These are phyloP conservation scores for Oreochromis grahami DNA, from an alignment of 2,797 vertebrate genomes.

Conservation along the genomic window DNA sequence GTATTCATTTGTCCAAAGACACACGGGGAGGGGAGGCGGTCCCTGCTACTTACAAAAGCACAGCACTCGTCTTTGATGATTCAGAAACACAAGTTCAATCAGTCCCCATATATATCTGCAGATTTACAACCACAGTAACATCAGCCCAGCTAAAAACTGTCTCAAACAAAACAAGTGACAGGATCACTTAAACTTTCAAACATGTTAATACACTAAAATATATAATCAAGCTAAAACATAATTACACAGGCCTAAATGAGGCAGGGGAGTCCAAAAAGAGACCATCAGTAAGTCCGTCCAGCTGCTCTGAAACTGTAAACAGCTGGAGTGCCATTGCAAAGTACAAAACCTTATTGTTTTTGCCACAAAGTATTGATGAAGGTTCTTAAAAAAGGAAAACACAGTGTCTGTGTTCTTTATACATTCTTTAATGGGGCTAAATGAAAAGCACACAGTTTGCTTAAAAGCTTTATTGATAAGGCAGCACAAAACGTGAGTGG, in stretches of 20 bases:
- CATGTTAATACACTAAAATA: background rate
- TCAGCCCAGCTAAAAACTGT: background rate
- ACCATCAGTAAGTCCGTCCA: background rate
- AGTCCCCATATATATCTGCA: background rate
- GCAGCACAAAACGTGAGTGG: slow-evolving; percentile 52
- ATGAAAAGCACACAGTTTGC: background rate
- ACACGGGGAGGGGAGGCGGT: no score
- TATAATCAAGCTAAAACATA: background rate
- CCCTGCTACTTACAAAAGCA: background rate
- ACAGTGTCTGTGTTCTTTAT: background rate
- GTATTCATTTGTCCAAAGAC: background rate
- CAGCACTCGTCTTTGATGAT: background rate
- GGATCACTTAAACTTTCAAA: background rate
- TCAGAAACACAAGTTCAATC: background rate
- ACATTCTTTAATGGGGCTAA: background rate
- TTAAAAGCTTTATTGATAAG: slow-evolving; percentile 69
- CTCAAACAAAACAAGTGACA: background rate
- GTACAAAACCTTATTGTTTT: background rate
- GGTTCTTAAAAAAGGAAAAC: background rate
- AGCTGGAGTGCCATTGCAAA: background rate
- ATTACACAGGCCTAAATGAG: background rate
- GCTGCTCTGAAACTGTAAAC: background rate
- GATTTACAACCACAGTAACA: background rate
- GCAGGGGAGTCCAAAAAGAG: background rate
- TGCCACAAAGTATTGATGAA: background rate